Evolutionary conservation across 2,113 vertebrate species (phyloP).

Genomic region (Rostratula benghalensis): DNA sequence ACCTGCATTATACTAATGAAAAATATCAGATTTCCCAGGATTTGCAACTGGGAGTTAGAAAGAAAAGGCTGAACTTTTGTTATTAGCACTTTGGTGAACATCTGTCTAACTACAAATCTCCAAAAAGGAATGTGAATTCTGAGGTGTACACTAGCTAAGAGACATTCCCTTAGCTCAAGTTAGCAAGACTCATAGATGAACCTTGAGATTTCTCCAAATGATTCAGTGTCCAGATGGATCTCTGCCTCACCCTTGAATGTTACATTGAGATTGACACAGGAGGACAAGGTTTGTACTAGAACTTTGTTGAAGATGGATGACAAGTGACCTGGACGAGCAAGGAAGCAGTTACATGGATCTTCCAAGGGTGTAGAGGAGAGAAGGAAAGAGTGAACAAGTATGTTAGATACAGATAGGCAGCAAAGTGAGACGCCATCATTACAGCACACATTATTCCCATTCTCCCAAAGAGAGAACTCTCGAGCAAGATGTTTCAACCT

Average conservation of each 20-base stretch:
- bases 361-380: neutral
- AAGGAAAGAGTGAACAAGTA: neutral
- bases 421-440: neutral
- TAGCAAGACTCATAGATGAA: neutral
- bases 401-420: neutral
- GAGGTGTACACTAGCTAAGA: neutral
- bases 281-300: neutral
- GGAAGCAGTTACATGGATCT: neutral
- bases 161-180: neutral
- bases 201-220: neutral
- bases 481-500: neutral
- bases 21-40: neutral
- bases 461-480: neutral
- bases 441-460: neutral
- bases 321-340: neutral
- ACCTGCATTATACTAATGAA: neutral
- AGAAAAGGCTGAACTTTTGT: neutral
- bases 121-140: neutral
- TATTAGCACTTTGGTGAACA: fast-evolving
- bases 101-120: neutral
- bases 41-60: neutral
- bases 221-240: neutral
- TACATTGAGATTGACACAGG: neutral
- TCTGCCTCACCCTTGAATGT: neutral
- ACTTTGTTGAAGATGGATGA: neutral